These are phyloP conservation scores for Heterochromis multidens DNA, from an alignment of 2,113 vertebrate genomes.

Conservation along the genomic window DNA sequence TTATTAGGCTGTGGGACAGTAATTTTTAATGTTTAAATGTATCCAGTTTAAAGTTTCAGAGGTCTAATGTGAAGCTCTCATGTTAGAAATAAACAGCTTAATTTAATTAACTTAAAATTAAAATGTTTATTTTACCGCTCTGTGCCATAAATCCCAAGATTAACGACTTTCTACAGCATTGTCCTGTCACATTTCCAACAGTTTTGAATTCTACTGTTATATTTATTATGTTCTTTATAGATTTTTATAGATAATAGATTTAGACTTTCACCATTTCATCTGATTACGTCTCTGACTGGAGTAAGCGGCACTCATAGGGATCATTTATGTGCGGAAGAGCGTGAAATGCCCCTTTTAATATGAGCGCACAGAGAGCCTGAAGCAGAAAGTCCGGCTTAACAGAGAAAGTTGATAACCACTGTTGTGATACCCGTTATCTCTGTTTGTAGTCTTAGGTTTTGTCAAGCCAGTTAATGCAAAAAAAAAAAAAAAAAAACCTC, in stretches of 20 bases:
- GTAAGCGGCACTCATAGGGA: neutral
- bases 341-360: neutral
- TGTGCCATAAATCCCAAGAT: neutral
- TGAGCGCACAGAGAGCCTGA: neutral
- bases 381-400: neutral
- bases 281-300: neutral
- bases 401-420: neutral
- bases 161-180: neutral
- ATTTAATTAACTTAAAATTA: too few relatives aligned
- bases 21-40: neutral
- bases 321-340: neutral
- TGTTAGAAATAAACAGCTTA: neutral
- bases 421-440: neutral
- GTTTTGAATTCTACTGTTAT: neutral
- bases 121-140: too few relatives aligned
- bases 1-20: neutral
- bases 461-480: neutral
- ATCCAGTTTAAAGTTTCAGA: neutral
- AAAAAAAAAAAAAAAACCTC: too few relatives aligned
- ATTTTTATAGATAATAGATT: neutral
- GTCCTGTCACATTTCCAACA: neutral
- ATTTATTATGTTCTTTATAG: neutral
- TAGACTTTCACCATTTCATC: neutral
- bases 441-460: neutral
- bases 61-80: neutral